These are phyloP conservation scores for Euglossa dilemma DNA, from an alignment of 1,140 invertebrate species.

Conservation along the genomic window DNA sequence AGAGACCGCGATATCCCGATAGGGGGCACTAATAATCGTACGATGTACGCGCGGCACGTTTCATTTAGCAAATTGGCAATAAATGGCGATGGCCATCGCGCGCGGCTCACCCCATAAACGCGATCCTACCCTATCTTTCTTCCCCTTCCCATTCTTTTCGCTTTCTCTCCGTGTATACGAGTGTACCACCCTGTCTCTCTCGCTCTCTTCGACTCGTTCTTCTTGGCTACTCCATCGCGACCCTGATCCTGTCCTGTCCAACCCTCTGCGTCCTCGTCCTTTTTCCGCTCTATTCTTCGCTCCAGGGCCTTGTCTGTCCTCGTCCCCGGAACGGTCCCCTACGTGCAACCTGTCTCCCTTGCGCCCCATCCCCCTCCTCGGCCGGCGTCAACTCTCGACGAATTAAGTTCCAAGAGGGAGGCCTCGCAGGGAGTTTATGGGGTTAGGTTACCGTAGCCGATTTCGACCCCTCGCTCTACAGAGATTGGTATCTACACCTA, in stretches of 20 bases:
- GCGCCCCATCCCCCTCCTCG: constrained; percentile 15
- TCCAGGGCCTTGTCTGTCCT: not conserved
- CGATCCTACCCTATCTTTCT: constrained; percentile 49
- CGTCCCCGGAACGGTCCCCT: not conserved
- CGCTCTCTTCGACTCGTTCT: not conserved
- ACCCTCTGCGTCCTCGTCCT: not conserved
- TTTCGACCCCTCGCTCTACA: constrained; percentile 73
- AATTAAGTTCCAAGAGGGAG: constrained; percentile 77
- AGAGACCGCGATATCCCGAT: constrained; percentile 50
- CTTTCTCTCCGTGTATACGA: not conserved
- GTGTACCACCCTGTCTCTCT: constrained; percentile 11
- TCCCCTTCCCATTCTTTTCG: constrained; percentile 31
- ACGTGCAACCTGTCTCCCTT: not conserved
- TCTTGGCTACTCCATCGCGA: no score
- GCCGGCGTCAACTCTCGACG: constrained; percentile 66
- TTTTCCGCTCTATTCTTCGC: not conserved
- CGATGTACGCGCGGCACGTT: constrained; percentile 73
- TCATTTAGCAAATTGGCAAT: constrained; percentile 83
- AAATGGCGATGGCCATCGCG: constrained; percentile 80
- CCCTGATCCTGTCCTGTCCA: not conserved
- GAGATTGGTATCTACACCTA: constrained; percentile 78
- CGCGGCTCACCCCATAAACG: constrained; percentile 71
- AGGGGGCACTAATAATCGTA: constrained; percentile 71
- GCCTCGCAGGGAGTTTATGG: constrained; percentile 73
- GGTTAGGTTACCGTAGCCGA: constrained; percentile 74